Base-by-base conservation (phyloP, 2,888 invertebrate species). In the Minunthozetes semirufus region DNA sequence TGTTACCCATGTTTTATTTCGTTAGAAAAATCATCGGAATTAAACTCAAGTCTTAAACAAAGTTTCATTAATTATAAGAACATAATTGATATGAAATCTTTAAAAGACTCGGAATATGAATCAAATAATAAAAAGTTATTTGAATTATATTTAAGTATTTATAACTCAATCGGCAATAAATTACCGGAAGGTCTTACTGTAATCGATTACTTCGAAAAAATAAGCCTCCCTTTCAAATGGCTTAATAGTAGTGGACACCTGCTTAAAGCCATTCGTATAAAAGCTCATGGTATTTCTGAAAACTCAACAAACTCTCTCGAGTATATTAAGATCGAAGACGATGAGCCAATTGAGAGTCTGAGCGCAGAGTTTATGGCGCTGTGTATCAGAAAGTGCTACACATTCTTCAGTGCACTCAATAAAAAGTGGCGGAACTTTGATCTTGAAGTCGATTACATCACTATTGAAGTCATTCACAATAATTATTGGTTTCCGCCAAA, bases 351-450 rank as follows among this genome's bases (percentile, higher is more conserved):
- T 27, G 61, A 61, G 17, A 29, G 15, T 15, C 13, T 61, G 15
- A 27, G 29, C 13, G 29, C 29, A 27, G 29, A 27, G n/a, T 61
- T 25, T 27, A 9, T 15, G 13, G 29, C 27, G 5, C 6, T 8
- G 11, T 61, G 15, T 63, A 38, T 63, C 0, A 15, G 63, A 17
- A 63, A 63, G 19, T 63, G 63, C 29, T 63, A n/a, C 63, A 63
- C 63, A 63, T 63, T 33, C n/a, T 63, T 63, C 63, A 63, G 63
- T 17, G 33, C 29, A 33, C 17, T 63, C 8, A 63, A n/a, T 17
- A 5, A 63, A 8, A 29, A 63, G 38, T 63, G 63, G 63, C 29
- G 38, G 33, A 0, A 63, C 15, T 17, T 63, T 13, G 15, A 63
- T 17, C 27, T 63, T 1, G 19, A 63, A 1, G 4, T 63, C 13